These are phyloP conservation scores for Bursaphelenchus mucronatus DNA, from an alignment of 1,140 invertebrate genomes.

Conservation along the genomic window DNA sequence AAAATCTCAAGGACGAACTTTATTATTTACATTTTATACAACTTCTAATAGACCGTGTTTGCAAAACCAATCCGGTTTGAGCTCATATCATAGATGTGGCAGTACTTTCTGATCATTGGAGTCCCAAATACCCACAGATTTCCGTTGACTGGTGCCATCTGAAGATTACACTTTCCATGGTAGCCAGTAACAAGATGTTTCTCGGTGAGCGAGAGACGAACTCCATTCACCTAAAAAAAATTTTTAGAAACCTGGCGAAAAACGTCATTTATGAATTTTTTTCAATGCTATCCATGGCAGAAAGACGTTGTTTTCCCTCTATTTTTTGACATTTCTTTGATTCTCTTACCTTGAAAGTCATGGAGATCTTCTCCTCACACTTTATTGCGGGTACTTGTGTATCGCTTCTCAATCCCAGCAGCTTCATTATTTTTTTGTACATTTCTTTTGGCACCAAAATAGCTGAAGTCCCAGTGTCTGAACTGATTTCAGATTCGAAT, in stretches of 20 bases:
- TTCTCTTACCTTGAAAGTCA: no score
- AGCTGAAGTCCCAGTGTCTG: conserved; percentile 14
- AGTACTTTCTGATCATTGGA: conserved; percentile 1
- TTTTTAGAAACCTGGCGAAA: background rate
- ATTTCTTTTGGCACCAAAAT: background rate
- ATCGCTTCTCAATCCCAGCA: background rate
- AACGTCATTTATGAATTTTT: background rate
- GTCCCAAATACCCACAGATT: conserved; percentile 19
- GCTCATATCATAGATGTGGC: conserved; percentile 11
- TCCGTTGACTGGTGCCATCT: conserved; percentile 3
- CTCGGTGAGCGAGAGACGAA: background rate
- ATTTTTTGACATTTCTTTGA: background rate
- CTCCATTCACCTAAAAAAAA: background rate
- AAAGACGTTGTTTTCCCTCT: background rate
- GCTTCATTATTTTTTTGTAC: background rate
- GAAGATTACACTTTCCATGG: background rate
- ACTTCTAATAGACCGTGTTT: no score
- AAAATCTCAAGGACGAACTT: no score
- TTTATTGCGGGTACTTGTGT: background rate
- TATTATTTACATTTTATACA: no score
- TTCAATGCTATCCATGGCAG: background rate
- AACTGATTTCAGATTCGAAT: background rate
- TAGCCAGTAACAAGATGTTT: conserved; percentile 6
- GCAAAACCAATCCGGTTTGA: conserved; percentile 11
- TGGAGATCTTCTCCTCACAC: no score